Evolutionary conservation across 1,140 invertebrate genomes (phyloP).

Genomic region (Halictus rubicundus): DNA sequence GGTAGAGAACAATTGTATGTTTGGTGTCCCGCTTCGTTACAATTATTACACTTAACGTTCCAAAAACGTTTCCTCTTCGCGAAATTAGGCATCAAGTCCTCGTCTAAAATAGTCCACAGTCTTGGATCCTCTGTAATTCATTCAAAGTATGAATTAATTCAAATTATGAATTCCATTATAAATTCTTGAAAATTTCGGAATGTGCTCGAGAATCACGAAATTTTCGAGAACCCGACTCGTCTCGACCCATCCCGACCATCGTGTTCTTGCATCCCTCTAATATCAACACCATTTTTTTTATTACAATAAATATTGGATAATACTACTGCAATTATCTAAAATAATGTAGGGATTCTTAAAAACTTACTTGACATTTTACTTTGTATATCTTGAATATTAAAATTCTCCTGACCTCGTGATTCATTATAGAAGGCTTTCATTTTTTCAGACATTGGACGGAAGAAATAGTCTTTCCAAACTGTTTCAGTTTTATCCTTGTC

Average conservation of each 20-base stretch:
- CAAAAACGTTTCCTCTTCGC: slow-evolving; percentile 64
- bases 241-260: no score
- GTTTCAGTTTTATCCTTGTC: not conserved
- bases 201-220: no score
- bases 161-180: no score
- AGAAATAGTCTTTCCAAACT: slow-evolving; percentile 62
- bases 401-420: slow-evolving; percentile 83
- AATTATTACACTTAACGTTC: slow-evolving; percentile 80
- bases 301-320: no score
- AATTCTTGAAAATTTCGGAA: no score
- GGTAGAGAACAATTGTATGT: slow-evolving; percentile 76
- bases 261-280: no score
- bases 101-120: slow-evolving; percentile 77
- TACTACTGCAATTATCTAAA: no score
- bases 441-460: slow-evolving; percentile 73
- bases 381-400: slow-evolving; percentile 80
- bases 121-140: slow-evolving; percentile 75
- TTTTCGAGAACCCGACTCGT: no score
- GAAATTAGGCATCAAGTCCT: slow-evolving; percentile 67
- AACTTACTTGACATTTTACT: slow-evolving; percentile 82
- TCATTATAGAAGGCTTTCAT: slow-evolving; percentile 84
- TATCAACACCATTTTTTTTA: no score
- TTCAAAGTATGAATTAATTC: slow-evolving; percentile 45
- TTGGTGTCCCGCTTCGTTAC: slow-evolving; percentile 81
- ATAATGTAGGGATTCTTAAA: slow-evolving; percentile 13